Evolutionary conservation across 2,113 vertebrate genomes (phyloP).

Genomic region (Lycaon pictus): DNA sequence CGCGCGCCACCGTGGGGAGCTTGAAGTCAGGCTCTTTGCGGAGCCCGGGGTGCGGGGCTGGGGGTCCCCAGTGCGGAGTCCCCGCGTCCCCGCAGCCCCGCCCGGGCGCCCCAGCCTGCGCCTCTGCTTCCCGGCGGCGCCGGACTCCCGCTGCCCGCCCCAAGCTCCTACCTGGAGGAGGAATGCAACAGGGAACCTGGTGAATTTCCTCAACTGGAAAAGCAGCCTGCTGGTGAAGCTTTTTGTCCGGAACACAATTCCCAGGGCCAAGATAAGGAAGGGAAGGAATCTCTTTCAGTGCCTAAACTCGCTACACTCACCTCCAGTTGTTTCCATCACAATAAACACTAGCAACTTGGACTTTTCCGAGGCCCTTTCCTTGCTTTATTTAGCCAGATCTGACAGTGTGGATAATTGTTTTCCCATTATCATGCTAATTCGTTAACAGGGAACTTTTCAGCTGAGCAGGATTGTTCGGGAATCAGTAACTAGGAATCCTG

Average conservation of each 20-base stretch:
- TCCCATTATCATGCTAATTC: slow-evolving; percentile 11
- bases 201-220: not conserved
- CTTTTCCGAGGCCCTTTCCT: not conserved
- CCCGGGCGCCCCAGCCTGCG: not conserved
- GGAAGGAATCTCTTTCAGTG: not conserved
- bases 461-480: not conserved
- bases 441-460: slow-evolving; percentile 11
- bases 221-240: not conserved
- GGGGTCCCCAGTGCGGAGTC: not conserved
- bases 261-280: not conserved
- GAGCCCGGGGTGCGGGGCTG: not conserved
- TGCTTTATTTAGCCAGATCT: not conserved
- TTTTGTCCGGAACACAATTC: not conserved
- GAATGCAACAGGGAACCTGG: not conserved
- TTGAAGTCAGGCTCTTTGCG: not conserved
- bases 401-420: not conserved
- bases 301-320: not conserved
- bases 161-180: not conserved
- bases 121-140: not conserved
- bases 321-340: not conserved
- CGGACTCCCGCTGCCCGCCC: not conserved
- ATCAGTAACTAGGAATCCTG: not conserved
- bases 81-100: not conserved
- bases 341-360: not conserved
- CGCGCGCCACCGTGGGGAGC: rapidly evolving